Base-by-base conservation (phyloP, 2,113 vertebrate genomes). In the Pteronura brasiliensis region DNA sequence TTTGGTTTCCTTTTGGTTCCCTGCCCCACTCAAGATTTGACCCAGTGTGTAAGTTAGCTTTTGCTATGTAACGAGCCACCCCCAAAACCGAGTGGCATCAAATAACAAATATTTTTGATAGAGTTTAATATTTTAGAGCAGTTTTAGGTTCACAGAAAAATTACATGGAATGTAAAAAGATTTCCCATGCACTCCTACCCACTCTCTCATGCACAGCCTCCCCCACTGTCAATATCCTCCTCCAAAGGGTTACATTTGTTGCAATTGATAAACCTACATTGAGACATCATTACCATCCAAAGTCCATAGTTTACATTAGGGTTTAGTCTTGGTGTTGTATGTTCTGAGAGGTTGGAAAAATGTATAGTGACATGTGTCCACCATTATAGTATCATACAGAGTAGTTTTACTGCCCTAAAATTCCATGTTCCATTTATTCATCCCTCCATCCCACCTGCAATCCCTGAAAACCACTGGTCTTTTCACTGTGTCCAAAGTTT, bases 101-200 rank as follows among this genome's bases (percentile, higher is more conserved):
- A 71, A 80, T 67, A 65, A n/a, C 10, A 55, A 3, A 39, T 27
- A 55, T 57, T 63, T 89, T 92, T 42, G 69, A 17, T 77, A 69
- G 44, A 83, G 27, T 72, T 84, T 34, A 77, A 77, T 82, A 23
- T 57, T 91, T 65, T 27, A 93, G 86, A 90, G 29, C 4, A 55
- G 47, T 59, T 90, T 86, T 96, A 93, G 76, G 44, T 59, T 86
- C 27, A 76, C 8, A 86, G 34, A 29, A 97, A 88, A 92, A 77
- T 31, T 47, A 29, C 57, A 13, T 61, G 95, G 59, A 34, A 87
- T 55, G 7, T 49, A 42, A 29, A 89, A 31, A 88, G 79, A 67
- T 44, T 74, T 88, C 5, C 8, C 27, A 11, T 12, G 5, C 27
- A 52, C 5, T 11, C 13, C 57, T 49, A 3, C 7, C 14, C 42